Evolutionary conservation across 2,797 vertebrate species (phyloP).

Genomic region (Vultur gryphus): DNA sequence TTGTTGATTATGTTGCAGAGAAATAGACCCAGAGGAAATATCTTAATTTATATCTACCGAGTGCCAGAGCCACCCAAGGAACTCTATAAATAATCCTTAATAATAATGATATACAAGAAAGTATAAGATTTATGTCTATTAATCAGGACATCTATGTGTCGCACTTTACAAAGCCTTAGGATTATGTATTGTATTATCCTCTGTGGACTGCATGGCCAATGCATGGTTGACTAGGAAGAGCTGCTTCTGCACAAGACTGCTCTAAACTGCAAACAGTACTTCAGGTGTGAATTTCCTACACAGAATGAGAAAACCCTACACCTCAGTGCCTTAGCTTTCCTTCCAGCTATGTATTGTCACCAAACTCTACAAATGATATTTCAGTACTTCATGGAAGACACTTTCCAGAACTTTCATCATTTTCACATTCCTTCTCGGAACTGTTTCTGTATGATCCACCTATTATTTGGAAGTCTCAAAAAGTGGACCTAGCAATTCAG

Average conservation of each 20-base stretch:
- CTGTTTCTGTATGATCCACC: not conserved
- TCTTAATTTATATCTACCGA: not conserved
- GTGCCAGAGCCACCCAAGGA: not conserved
- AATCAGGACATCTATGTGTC: not conserved
- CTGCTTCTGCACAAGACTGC: not conserved
- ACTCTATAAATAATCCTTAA: not conserved
- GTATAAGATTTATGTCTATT: not conserved
- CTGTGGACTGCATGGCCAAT: not conserved
- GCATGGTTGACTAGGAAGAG: not conserved
- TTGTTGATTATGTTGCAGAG: not conserved
- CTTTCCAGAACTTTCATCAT: not conserved
- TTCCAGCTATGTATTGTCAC: not conserved
- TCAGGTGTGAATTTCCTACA: not conserved
- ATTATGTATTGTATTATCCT: not conserved
- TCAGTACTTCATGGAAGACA: not conserved
- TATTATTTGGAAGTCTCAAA: not conserved
- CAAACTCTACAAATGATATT: not conserved
- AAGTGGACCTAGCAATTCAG: not conserved
- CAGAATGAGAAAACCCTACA: not conserved
- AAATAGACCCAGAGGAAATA: not conserved
- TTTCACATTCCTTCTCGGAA: not conserved
- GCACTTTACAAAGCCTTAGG: not conserved
- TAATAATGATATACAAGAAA: not conserved
- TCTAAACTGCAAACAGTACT: not conserved
- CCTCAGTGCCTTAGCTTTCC: not conserved